A percentile compares a stretch with the other conserved stretches of the same genome.
These are phyloP conservation scores for Elymnias hypermnestra DNA, from an alignment of 1,140 invertebrate species.

Conservation along the genomic window DNA sequence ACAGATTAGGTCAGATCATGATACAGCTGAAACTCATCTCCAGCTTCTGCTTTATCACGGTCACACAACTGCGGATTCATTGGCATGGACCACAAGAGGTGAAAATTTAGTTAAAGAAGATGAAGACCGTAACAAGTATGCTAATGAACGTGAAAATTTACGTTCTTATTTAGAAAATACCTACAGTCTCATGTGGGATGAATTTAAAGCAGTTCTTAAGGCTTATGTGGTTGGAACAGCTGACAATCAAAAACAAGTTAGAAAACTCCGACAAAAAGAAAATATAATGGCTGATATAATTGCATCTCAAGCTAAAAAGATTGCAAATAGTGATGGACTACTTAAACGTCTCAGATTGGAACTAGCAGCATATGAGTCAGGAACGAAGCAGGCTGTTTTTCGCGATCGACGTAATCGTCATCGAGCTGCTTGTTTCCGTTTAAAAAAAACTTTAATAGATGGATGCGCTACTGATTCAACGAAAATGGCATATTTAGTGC, in stretches of 20 bases:
- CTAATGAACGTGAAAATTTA: slow-evolving; percentile 49
- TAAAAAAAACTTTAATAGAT: slow-evolving; percentile 47
- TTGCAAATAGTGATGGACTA: slow-evolving; percentile 55
- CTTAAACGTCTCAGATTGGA: slow-evolving; percentile 48
- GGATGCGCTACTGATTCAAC: slow-evolving; percentile 41
- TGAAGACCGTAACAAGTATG: slow-evolving; percentile 53
- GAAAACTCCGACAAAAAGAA: slow-evolving; percentile 60
- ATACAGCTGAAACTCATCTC: slow-evolving; percentile 60
- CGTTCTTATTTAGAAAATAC: slow-evolving; percentile 54
- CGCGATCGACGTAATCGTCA: slow-evolving; percentile 57
- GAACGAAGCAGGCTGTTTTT: slow-evolving; percentile 63
- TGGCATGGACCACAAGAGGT: slow-evolving; percentile 59
- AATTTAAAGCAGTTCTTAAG: slow-evolving; percentile 61
- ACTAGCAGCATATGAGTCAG: slow-evolving; percentile 58
- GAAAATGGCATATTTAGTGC: slow-evolving; percentile 45
- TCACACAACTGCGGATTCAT: slow-evolving; percentile 49
- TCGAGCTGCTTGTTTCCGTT: slow-evolving; percentile 41
- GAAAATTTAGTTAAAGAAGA: slow-evolving; percentile 65
- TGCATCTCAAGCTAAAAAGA: slow-evolving; percentile 58
- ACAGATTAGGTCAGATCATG: slow-evolving; percentile 44
- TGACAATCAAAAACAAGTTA: slow-evolving; percentile 58
- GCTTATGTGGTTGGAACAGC: slow-evolving; percentile 50
- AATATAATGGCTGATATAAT: slow-evolving; percentile 68
- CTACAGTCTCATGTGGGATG: slow-evolving; percentile 57
- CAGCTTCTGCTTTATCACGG: slow-evolving; percentile 54